Percentiles rank a stretch among this genome's conserved stretches.
Evolutionary conservation across 2,113 vertebrate genomes (phyloP).

Genomic region (Prietella phreatophila): DNA sequence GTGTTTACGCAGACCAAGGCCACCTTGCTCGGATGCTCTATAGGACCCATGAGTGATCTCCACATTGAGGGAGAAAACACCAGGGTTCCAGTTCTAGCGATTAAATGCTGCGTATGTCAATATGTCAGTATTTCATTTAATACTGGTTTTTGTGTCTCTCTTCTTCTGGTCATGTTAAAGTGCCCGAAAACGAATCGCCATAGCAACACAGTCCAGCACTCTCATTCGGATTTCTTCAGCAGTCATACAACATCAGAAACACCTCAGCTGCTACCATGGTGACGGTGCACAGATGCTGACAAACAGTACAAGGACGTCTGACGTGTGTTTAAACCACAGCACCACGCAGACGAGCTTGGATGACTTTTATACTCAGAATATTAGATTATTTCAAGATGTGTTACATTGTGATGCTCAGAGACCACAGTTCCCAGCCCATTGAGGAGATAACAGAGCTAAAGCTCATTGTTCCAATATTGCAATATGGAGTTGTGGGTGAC

Average conservation of each 20-base stretch:
- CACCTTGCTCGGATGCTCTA: background rate
- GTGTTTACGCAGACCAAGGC: background rate
- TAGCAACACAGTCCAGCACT: slow-evolving; percentile 34
- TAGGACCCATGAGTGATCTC: background rate
- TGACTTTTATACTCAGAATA: no score
- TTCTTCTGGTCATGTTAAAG: background rate
- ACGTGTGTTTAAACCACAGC: background rate
- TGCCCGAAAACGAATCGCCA: slow-evolving; percentile 27
- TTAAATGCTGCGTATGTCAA: background rate
- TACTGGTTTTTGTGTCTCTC: background rate
- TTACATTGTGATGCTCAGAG: background rate
- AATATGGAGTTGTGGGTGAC: background rate
- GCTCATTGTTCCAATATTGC: background rate
- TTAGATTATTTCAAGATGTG: background rate
- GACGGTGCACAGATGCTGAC: background rate
- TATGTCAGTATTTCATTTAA: background rate
- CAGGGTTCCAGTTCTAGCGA: background rate
- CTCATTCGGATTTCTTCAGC: slow-evolving; percentile 6
- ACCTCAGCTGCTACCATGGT: slow-evolving; percentile 28
- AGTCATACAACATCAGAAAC: background rate
- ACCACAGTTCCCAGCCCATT: no score
- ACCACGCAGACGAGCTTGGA: no score
- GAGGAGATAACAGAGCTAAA: background rate
- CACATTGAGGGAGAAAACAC: background rate
- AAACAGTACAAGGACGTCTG: background rate